These are phyloP conservation scores for Diplodus puntazzo DNA, from an alignment of 2,797 vertebrate species.

Conservation along the genomic window DNA sequence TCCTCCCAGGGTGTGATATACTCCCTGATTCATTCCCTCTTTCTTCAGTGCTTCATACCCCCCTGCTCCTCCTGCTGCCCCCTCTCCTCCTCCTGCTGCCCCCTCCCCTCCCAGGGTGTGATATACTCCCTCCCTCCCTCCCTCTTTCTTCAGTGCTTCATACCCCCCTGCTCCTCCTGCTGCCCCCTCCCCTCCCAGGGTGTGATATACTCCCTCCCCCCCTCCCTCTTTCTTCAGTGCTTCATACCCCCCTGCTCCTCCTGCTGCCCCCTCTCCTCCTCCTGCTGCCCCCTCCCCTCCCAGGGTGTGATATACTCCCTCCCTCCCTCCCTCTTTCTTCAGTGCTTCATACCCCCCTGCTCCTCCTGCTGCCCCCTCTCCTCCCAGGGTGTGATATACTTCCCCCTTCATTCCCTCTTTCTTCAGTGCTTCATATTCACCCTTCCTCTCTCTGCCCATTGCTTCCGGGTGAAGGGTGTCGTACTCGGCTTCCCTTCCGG, in stretches of 20 bases:
- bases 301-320: constrained; percentile 12
- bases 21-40: neutral
- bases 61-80: too few species aligned
- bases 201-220: neutral
- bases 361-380: rapidly evolving
- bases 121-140: too few species aligned
- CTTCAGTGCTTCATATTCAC: constrained; percentile 39
- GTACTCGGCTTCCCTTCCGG: constrained; percentile 28
- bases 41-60: neutral
- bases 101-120: too few species aligned
- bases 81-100: too few species aligned
- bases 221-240: neutral
- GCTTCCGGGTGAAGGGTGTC: constrained; percentile 33
- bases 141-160: too few species aligned
- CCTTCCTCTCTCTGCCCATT: neutral
- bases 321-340: constrained; percentile 24
- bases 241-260: neutral
- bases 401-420: neutral
- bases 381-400: constrained; percentile 15
- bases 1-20: too few species aligned
- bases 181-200: too few species aligned
- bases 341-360: neutral
- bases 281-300: rapidly evolving
- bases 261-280: neutral
- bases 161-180: neutral